Evolutionary conservation across 2,113 vertebrate genomes (phyloP), one percentile per base, ranked within the genome.

Genomic region (Podilymbus podiceps): DNA sequence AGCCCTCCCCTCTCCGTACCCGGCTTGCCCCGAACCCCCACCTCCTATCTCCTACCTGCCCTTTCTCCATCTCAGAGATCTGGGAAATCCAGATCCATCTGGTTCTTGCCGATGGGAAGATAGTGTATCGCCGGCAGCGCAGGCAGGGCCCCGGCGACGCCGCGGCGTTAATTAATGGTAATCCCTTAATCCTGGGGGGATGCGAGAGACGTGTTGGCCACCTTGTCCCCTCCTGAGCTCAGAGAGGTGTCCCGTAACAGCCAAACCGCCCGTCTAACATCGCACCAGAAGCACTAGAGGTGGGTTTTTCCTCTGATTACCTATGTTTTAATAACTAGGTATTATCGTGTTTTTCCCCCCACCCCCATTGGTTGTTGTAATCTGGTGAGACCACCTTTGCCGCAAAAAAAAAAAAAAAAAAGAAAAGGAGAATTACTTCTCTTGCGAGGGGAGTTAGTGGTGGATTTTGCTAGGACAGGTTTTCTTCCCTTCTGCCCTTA

Each of bases 181-280:
- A 99, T 99, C 98, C 98, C 98, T 99, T 98, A 98, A 99, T 99
- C 98, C 98, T 59, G 60, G 96, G 97, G 97, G 98, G 98, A 97
- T 98, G 97, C 73, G 85, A 97, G 97, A 98, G 95, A 95, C 88
- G 86, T 90, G 88, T 95, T 96, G 88, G 69, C 73, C 75, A 42
- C 46, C 90, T 89, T 44, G 33, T 89, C 85, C 55, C 47, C 64
- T 89, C 28, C 44, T 24, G 56, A 68, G 64, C 3, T 2, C 40
- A 16, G 47, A 6, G 58, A 88, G 38, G 75, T 59, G 73, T 59
- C 72, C 52, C 33, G 0, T 14, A 56, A 25, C 17, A 79, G 64
- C 68, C 55, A 21, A 56, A 28, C 27, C 46, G 60, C 25, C 16
- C 16, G 0, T 49, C 80, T 56, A 35, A 13, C 38, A 18, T 3